Percentiles rank a stretch among this genome's conserved stretches.
These are phyloP conservation scores for Oceanites oceanicus DNA, from an alignment of 2,113 vertebrate genomes.

Conservation along the genomic window DNA sequence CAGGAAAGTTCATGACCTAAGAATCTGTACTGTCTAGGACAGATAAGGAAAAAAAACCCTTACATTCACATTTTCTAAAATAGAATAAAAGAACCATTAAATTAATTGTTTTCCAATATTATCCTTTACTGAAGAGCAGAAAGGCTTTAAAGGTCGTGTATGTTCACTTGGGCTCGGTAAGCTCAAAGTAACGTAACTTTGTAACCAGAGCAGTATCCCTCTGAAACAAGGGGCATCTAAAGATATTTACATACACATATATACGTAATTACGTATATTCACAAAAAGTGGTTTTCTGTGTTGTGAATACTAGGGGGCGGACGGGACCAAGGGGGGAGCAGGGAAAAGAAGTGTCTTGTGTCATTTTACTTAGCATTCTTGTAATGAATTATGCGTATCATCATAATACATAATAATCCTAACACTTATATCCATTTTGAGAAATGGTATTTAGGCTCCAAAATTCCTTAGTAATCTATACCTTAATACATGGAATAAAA, in stretches of 20 bases:
- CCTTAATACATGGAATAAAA: not conserved
- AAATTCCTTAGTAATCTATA: not conserved
- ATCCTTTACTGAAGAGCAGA: not conserved
- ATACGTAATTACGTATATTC: too few species aligned
- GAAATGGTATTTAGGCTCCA: not conserved
- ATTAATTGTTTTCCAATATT: not conserved
- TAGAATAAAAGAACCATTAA: not conserved
- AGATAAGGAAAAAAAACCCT: not conserved
- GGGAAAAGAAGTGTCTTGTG: not conserved
- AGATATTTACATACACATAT: not conserved
- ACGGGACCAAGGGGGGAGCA: too few species aligned
- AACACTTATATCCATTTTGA: not conserved
- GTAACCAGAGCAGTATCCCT: not conserved
- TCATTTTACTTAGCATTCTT: not conserved
- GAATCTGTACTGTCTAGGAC: not conserved
- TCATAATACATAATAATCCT: not conserved
- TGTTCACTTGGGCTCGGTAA: not conserved
- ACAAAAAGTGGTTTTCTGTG: not conserved
- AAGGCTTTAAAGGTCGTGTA: not conserved
- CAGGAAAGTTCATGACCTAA: not conserved
- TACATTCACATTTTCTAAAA: not conserved
- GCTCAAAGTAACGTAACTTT: not conserved
- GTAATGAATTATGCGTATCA: not conserved
- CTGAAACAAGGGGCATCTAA: not conserved
- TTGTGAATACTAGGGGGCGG: not conserved